Evolutionary conservation across 30 jellyfish, hydroid and myxozoan genomes (phyloP).

Genomic region (Rhopilema esculentum): DNA sequence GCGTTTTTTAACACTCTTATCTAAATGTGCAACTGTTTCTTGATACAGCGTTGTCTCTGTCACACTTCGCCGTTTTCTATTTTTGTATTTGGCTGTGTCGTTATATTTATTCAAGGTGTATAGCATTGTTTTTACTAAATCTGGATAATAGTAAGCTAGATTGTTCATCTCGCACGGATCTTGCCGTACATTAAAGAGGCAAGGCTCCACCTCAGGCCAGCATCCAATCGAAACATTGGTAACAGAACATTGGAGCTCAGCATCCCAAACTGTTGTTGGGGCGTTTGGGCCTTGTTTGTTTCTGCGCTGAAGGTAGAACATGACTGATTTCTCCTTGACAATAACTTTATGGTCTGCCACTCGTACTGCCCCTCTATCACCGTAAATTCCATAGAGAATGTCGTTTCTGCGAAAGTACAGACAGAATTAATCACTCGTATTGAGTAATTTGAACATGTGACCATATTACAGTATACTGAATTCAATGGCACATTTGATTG

Average conservation of each 20-base stretch:
- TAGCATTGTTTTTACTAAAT: slow-evolving; percentile 87
- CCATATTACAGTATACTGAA: too few species aligned
- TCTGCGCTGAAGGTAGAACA: slow-evolving; percentile 13
- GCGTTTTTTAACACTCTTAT: slow-evolving; percentile 15
- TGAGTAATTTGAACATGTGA: too few species aligned
- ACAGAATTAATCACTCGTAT: not conserved
- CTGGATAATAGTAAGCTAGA: slow-evolving; percentile 94
- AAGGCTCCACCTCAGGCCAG: slow-evolving; percentile 96
- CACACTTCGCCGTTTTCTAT: slow-evolving; percentile 46
- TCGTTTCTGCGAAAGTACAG: slow-evolving; percentile 78
- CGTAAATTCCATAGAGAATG: slow-evolving; percentile 85
- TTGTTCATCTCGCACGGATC: slow-evolving; percentile 99
- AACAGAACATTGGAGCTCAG: slow-evolving; percentile 79
- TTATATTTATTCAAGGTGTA: slow-evolving; percentile 77
- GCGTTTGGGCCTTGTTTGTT: slow-evolving; percentile 67
- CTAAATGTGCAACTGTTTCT: slow-evolving; percentile 18
- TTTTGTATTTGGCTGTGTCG: slow-evolving; percentile 73
- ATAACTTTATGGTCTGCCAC: slow-evolving; percentile 92
- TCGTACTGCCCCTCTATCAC: slow-evolving; percentile 92
- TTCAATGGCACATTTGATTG: too few species aligned
- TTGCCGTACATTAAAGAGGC: slow-evolving; percentile 91
- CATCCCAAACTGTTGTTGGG: slow-evolving; percentile 90
- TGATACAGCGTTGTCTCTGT: slow-evolving; percentile 41
- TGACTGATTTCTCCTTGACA: slow-evolving; percentile 65
- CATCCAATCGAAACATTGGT: slow-evolving; percentile 93